These are phyloP conservation scores for Gila orcuttii DNA, from an alignment of 2,113 vertebrate genomes.

Conservation along the genomic window DNA sequence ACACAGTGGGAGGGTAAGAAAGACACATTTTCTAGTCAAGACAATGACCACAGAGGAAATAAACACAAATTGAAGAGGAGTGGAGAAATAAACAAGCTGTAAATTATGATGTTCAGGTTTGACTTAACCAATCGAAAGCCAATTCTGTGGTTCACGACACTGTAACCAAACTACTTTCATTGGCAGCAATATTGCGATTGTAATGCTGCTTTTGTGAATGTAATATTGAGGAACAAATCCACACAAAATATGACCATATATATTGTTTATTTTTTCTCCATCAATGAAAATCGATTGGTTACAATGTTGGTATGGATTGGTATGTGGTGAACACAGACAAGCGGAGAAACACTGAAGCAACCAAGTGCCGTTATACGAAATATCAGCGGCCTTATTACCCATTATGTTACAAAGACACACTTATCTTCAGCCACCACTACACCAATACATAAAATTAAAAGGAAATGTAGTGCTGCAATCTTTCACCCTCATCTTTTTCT, in stretches of 20 bases:
- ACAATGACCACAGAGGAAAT: slow-evolving; percentile 27
- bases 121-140: not conserved
- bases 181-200: not conserved
- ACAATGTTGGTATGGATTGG: not conserved
- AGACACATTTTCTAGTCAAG: slow-evolving; percentile 1
- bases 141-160: not conserved
- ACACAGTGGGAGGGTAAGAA: not conserved
- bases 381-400: not conserved
- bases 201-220: not conserved
- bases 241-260: not conserved
- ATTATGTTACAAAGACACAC: not conserved
- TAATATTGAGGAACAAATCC: not conserved
- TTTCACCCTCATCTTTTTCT: not conserved
- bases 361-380: not conserved
- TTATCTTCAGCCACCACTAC: not conserved
- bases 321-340: not conserved
- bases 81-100: slow-evolving; percentile 21
- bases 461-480: not conserved
- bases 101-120: not conserved
- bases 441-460: slow-evolving; percentile 3
- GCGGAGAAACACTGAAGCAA: not conserved
- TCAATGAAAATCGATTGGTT: not conserved
- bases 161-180: not conserved
- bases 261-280: not conserved
- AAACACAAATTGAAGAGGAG: not conserved